Evolutionary conservation across 2,888 invertebrate genomes (phyloP).

Genomic region (Drosophila macrospina): DNA sequence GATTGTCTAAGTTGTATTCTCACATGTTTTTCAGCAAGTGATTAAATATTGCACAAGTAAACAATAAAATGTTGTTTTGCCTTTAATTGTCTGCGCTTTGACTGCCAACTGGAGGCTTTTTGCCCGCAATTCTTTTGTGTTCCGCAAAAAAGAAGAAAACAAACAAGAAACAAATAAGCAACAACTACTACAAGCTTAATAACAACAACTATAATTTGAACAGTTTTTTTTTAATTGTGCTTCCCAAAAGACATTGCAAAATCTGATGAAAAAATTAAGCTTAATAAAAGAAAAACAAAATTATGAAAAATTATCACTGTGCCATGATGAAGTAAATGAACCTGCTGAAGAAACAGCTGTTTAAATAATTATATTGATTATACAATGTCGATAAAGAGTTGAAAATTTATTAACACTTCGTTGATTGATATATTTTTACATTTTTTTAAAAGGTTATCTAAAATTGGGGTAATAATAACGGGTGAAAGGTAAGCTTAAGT

Average conservation of each 20-base stretch:
- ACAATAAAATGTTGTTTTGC: conserved; percentile 53
- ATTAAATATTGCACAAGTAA: conserved; percentile 68
- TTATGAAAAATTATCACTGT: conserved; percentile 53
- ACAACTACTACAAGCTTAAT: conserved; percentile 6
- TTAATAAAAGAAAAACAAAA: conserved; percentile 36
- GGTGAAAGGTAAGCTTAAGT: conserved; percentile 3
- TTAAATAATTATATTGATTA: conserved; percentile 52
- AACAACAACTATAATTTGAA: conserved; percentile 44
- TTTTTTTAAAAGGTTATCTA: conserved; percentile 8
- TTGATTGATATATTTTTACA: conserved; percentile 43
- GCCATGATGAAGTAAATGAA: conserved; percentile 60
- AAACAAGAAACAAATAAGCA: conserved; percentile 13
- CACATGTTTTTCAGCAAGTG: conserved; percentile 42
- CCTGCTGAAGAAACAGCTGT: conserved; percentile 50
- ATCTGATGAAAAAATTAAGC: conserved; percentile 40
- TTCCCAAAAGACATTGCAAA: conserved; percentile 60
- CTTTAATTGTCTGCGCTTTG: conserved; percentile 46
- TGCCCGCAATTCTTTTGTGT: conserved; percentile 69
- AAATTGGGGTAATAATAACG: conserved; percentile 7
- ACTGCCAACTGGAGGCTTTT: conserved; percentile 35
- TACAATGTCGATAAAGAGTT: conserved; percentile 27
- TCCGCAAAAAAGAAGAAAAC: conserved; percentile 14
- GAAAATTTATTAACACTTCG: background rate
- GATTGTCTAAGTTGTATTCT: conserved; percentile 36
- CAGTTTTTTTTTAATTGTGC: conserved; percentile 68